Base-by-base conservation (phyloP, 2,888 invertebrate genomes). In the Scaptomyza cyrtandrae region DNA sequence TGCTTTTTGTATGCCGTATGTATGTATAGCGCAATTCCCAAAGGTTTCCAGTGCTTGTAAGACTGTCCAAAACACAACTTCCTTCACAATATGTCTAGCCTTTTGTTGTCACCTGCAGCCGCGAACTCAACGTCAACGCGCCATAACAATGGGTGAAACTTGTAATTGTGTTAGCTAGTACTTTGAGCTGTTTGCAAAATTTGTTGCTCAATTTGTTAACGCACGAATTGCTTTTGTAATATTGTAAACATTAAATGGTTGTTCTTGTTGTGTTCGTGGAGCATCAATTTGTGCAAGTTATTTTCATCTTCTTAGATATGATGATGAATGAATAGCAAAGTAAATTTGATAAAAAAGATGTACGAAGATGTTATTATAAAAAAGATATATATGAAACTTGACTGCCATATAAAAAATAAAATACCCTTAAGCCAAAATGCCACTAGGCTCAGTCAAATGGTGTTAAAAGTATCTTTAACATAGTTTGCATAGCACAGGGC, bases 81-180 rank as follows among this genome's bases (percentile, higher is more conserved):
- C 24, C 37, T 41, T 16, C 14, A 5, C 10, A 27, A 33, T 57
- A 33, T 27, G 33, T 33, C 13, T 48, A 39, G 33, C 11, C 48
- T 41, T 50, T 59, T 63, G 31, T 33, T 64, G 44, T 58, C 53
- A 19, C 33, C 43, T 14, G 54, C 45, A 35, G 45, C 44, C 45
- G 14, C 44, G 14, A 44, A n/a, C n/a, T 24, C 31, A 55, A 31
- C 19, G 16, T 41, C 41, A 19, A 35, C 37, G 10, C 14, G 19
- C 45, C 56, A 39, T 11, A 46, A 48, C 46, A 57, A 48, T 37
- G 37, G 31, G 48, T 24, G 33, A 7, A 31, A 53, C 27, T 7
- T 6, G 27, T 44, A 46, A 57, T 61, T 57, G 46, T 46, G 16
- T 49, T 59, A 19, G 16, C 46, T 46, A n/a, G n/a, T n/a, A 24